phyloP scores from a whole-genome alignment of 2,888 invertebrate genomes.

The Xestia xanthographa region DNA sequence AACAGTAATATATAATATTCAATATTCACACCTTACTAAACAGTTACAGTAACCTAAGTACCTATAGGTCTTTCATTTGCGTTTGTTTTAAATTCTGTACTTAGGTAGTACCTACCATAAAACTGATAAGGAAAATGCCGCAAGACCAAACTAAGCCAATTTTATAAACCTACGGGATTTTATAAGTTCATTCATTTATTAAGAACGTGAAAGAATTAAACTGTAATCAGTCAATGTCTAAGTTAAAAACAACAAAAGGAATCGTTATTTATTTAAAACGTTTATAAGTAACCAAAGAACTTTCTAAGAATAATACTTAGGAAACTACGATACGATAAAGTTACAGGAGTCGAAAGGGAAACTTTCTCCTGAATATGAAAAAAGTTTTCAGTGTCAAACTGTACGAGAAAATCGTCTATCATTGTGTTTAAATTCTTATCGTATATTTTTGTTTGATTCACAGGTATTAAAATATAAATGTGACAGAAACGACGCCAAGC shows the following conservation, averaged over 20 bases:
- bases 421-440: conserved; percentile 8
- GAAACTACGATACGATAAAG: conserved; percentile 9
- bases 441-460: not conserved
- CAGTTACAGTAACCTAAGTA: not conserved
- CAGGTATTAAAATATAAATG: not conserved
- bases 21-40: not conserved
- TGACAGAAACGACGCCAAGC: not conserved
- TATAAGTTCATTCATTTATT: not conserved
- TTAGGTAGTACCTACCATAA: not conserved
- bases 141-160: not conserved
- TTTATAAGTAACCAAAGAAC: not conserved
- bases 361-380: conserved; percentile 40
- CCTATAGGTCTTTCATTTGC: not conserved
- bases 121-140: conserved; percentile 19
- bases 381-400: conserved; percentile 49
- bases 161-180: not conserved
- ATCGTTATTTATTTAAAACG: conserved; percentile 23
- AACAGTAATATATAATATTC: not conserved
- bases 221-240: conserved; percentile 11
- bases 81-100: conserved; percentile 18
- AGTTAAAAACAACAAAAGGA: not conserved
- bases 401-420: conserved; percentile 8
- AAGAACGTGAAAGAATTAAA: not conserved
- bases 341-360: conserved; percentile 19
- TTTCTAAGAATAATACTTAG: conserved; percentile 11